Conservation (phyloP, 1,140 invertebrate genomes). For the Polyergus mexicanus region DNA sequence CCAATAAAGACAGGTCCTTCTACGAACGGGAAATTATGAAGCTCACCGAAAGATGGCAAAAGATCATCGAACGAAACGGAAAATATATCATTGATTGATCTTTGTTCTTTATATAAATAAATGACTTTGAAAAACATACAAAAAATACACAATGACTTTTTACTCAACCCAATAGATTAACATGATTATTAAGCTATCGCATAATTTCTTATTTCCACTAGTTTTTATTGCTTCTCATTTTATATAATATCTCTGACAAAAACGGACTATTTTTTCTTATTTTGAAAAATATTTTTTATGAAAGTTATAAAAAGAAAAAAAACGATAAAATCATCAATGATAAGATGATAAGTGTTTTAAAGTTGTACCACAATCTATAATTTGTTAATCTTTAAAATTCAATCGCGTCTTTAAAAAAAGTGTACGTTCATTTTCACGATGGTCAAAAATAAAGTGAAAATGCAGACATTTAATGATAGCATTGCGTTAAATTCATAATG, state of each 20-base stretch:
- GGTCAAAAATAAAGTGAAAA: constrained; percentile 6
- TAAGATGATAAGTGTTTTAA: not conserved
- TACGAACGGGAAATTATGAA: no score
- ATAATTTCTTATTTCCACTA: constrained; percentile 16
- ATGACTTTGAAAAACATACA: no score
- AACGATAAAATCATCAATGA: not conserved
- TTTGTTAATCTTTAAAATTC: not conserved
- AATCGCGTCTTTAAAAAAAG: not conserved
- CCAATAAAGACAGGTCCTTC: no score
- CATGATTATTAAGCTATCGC: constrained; percentile 38
- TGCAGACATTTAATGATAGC: not conserved
- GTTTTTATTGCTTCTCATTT: not conserved
- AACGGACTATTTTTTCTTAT: not conserved
- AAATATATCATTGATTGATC: no score
- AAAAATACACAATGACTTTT: no score
- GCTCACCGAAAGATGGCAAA: no score
- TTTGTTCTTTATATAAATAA: no score
- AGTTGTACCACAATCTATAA: not conserved
- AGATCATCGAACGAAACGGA: no score
- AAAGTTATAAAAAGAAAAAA: not conserved
- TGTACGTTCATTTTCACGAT: not conserved
- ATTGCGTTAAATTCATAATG: not conserved
- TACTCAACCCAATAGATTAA: no score
- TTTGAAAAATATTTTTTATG: not conserved
- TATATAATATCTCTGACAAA: not conserved